These are phyloP conservation scores for Morone chrysops DNA, from an alignment of 2,113 vertebrate genomes.

Conservation along the genomic window DNA sequence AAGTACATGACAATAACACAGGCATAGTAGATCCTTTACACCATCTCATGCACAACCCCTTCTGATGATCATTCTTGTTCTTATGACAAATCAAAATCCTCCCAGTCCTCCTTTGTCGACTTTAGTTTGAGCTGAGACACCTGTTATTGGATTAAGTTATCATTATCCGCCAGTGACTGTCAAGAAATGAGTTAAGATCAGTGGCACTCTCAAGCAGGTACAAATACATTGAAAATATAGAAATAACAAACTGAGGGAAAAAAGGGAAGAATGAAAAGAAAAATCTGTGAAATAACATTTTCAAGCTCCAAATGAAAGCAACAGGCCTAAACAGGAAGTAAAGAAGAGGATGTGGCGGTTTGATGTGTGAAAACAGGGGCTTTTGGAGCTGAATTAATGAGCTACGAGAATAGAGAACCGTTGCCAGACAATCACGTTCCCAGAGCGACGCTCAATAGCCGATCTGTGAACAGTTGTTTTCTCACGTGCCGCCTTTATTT, in stretches of 20 bases:
- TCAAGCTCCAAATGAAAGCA: not conserved
- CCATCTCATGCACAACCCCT: not conserved
- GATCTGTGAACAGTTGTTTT: conserved; percentile 54
- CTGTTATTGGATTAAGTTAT: not conserved
- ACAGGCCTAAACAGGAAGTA: conserved; percentile 22
- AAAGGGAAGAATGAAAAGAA: not conserved
- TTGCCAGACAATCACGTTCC: conserved; percentile 37
- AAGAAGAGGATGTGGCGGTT: conserved; percentile 18
- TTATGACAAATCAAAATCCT: not conserved
- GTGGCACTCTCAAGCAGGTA: not conserved
- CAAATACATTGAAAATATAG: not conserved
- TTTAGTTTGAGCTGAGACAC: not conserved
- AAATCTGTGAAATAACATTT: conserved; percentile 14
- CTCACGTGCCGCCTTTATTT: conserved; percentile 5
- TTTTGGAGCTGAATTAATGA: conserved; percentile 42
- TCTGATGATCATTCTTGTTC: not conserved
- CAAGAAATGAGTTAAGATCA: not conserved
- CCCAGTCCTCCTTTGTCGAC: not conserved
- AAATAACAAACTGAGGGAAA: not conserved
- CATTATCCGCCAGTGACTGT: not conserved
- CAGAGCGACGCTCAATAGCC: conserved; percentile 6
- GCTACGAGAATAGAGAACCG: conserved; percentile 30
- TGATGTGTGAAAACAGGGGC: conserved; percentile 21
- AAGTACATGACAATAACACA: too few relatives aligned
- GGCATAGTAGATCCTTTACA: too few relatives aligned